These are phyloP conservation scores for Drosophila rhopaloa DNA, from an alignment of 1,140 invertebrate species.

Conservation along the genomic window DNA sequence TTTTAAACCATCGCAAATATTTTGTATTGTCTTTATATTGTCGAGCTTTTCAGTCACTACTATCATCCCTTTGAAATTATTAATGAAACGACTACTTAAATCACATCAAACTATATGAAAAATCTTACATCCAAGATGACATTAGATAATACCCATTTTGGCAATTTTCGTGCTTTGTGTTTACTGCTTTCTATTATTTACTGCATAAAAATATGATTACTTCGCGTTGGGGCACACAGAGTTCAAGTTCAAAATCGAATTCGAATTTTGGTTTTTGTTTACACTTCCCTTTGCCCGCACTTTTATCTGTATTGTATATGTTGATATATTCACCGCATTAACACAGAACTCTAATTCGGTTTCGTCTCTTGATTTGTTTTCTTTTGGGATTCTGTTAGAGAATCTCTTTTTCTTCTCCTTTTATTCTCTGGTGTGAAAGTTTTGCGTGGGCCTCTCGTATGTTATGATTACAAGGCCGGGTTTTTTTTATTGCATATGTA, in stretches of 20 bases:
- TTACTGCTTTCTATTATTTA: not conserved
- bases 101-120: slow-evolving; percentile 1
- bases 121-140: slow-evolving; percentile 7
- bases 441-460: slow-evolving; percentile 50
- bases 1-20: not conserved
- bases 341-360: slow-evolving; percentile 17
- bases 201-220: not conserved
- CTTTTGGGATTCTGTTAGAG: slow-evolving; percentile 21
- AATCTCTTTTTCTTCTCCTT: slow-evolving; percentile 3
- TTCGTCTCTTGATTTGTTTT: slow-evolving; percentile 22
- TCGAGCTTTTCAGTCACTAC: no score
- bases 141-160: not conserved
- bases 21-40: no score
- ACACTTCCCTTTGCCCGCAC: not conserved
- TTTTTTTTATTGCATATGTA: slow-evolving; percentile 9
- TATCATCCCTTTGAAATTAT: no score
- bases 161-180: not conserved
- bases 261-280: slow-evolving; percentile 14
- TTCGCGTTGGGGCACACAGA: slow-evolving; percentile 18
- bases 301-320: slow-evolving; percentile 1
- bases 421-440: slow-evolving; percentile 52
- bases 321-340: not conserved
- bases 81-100: not conserved
- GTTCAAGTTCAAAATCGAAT: slow-evolving; percentile 66
- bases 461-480: not conserved